Conservation (phyloP, 2,797 vertebrate species). For the Stomatorhinus walkeri region DNA sequence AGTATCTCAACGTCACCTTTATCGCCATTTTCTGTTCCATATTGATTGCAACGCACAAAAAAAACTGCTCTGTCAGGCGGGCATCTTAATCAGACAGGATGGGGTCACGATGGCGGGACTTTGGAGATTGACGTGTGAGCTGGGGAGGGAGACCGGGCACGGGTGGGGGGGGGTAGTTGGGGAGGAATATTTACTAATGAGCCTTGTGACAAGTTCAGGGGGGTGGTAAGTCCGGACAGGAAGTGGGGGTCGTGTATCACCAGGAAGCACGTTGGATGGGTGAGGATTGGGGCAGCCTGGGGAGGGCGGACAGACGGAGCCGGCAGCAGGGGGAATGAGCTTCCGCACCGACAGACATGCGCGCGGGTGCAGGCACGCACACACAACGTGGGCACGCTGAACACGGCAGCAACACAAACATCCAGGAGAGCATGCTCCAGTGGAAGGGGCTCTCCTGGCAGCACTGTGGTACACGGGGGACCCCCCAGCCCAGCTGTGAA, state of each 20-base stretch:
- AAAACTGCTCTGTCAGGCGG: background rate
- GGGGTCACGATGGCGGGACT: background rate
- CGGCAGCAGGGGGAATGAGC: background rate
- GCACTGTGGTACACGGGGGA: background rate
- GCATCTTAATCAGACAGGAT: background rate
- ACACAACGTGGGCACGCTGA: background rate
- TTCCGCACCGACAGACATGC: background rate
- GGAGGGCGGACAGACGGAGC: background rate
- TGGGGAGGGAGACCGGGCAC: background rate
- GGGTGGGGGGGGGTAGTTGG: too few species aligned
- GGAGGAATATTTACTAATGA: background rate
- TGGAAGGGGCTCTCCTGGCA: background rate
- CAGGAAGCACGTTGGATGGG: background rate
- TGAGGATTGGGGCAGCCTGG: background rate
- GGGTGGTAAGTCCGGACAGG: background rate
- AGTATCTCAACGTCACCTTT: background rate
- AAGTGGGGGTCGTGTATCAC: background rate
- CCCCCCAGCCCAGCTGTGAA: background rate
- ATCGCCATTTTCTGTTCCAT: background rate
- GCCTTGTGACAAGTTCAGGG: background rate
- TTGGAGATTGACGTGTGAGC: background rate
- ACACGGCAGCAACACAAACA: conserved; percentile 17
- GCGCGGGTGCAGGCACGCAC: background rate
- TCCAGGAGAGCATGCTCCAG: background rate
- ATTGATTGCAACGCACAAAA: background rate